Base-by-base conservation (phyloP, 2,888 invertebrate species). In the Hirtodrosophila duncani region DNA sequence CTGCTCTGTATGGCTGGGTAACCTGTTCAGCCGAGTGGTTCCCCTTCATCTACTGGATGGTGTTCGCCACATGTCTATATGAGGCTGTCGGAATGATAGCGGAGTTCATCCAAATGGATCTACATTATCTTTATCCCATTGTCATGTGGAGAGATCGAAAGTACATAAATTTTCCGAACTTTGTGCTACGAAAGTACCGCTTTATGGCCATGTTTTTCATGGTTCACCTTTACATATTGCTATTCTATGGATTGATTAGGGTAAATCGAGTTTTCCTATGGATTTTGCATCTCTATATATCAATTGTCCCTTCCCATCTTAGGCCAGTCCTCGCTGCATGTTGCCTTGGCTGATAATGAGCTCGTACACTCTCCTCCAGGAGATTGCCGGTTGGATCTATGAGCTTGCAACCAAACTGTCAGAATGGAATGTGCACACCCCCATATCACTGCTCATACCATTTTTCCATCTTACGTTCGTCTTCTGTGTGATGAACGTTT, bases 321-420 rank as follows among this genome's bases (percentile, higher is more conserved):
- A 67, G 70, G n/a, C 34, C 1, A 18, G 23, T 0, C 70, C 70
- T 0, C 0, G 2, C 1, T 39, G 18, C 1, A 34, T 75, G 13
- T 2, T 13, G n/a, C 77, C 62, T 0, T 75, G 71, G 71, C 5
- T 67, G 3, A 5, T 33, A 1, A 2, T 64, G 6, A 61, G 45
- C 13, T 11, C 20, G 0, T 0, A 52, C 0, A 7, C 46, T 5
- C 21, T 70, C n/a, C 3, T 3, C 9, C 0, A 39, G 5, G 71
- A 70, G n/a, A 9, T 42, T 2, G 0, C 26, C 0, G 4, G 53
- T 0, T 64, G 37, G 56, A 0, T 48, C 2, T 8, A 39, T 1
- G 56, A 75, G 8, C n/a, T 41, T 5, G 0, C 21, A 0, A 18
- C 43, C 4, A 18, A 58, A 1, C 33, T 37, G 1, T 1, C 43